Percentiles rank a stretch among this genome's conserved stretches.
Conservation (phyloP, 2,797 vertebrate genomes). For the Poeciliopsis paucimaculata region DNA sequence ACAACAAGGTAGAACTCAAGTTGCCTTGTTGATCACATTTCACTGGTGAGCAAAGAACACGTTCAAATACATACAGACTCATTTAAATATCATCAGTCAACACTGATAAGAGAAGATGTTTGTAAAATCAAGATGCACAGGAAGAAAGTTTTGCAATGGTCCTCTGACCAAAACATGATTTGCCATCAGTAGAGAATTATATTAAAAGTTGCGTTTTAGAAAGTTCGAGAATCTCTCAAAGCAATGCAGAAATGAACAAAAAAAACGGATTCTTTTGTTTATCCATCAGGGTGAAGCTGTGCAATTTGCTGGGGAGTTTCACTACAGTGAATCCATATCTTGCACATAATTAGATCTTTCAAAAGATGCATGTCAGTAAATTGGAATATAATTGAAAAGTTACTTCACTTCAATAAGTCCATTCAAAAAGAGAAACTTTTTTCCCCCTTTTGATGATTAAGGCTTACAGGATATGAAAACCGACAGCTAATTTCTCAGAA, state of each 20-base stretch:
- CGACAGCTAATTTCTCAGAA: background rate
- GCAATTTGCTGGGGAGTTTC: background rate
- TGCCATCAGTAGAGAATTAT: background rate
- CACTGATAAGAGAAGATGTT: background rate
- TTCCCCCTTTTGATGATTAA: background rate
- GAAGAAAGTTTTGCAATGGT: background rate
- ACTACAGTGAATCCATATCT: conserved; percentile 1
- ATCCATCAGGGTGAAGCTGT: background rate
- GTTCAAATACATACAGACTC: background rate
- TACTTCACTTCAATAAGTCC: background rate
- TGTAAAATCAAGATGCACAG: background rate
- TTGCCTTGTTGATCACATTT: background rate
- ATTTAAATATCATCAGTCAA: background rate
- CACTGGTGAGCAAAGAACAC: background rate
- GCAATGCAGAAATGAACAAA: background rate
- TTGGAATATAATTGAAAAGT: background rate
- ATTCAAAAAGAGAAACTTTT: background rate
- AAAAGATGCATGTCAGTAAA: background rate
- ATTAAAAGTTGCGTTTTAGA: background rate
- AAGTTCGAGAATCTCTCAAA: background rate
- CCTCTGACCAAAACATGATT: conserved; percentile 1
- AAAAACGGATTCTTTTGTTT: background rate
- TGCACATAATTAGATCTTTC: conserved; percentile 2
- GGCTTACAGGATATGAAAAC: background rate
- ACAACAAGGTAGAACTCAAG: background rate